Conservation (phyloP, 2,797 vertebrate genomes). For the Melanotaenia boesemani region DNA sequence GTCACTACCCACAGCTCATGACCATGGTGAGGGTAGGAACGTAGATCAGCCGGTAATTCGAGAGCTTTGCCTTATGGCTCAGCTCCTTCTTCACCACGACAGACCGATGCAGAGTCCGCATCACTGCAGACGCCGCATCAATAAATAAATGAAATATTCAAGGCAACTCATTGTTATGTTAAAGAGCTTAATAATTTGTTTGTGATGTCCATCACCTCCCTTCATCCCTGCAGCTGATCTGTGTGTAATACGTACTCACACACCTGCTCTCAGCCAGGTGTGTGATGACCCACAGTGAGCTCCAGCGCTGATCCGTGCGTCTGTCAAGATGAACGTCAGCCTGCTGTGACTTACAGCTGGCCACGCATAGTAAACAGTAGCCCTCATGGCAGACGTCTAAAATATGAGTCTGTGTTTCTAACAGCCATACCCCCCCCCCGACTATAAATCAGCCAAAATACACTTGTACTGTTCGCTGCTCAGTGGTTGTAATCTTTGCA, state of each 20-base stretch:
- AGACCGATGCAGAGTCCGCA: too few relatives aligned
- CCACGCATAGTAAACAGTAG: conserved; percentile 50
- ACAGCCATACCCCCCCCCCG: neutral
- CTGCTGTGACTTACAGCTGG: conserved; percentile 68
- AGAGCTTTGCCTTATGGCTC: too few relatives aligned
- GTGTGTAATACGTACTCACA: neutral
- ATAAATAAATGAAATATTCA: too few relatives aligned
- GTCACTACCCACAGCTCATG: too few relatives aligned
- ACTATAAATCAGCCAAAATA: conserved; percentile 57
- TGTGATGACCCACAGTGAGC: conserved; percentile 26
- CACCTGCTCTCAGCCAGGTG: conserved; percentile 34
- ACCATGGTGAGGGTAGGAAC: too few relatives aligned
- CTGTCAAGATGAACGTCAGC: conserved; percentile 18
- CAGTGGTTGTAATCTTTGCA: conserved; percentile 49
- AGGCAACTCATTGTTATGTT: neutral
- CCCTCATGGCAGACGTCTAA: conserved; percentile 24
- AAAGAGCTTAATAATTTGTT: neutral
- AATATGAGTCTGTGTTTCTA: conserved; percentile 35
- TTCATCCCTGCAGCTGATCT: conserved; percentile 8
- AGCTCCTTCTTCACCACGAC: too few relatives aligned
- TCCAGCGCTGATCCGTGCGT: neutral
- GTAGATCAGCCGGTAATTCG: too few relatives aligned
- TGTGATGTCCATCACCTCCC: neutral
- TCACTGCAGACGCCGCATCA: too few relatives aligned
- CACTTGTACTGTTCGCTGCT: conserved; percentile 58